phyloP scores from a whole-genome alignment of 2,797 vertebrate genomes.

The Xiphophorus birchmanni region DNA sequence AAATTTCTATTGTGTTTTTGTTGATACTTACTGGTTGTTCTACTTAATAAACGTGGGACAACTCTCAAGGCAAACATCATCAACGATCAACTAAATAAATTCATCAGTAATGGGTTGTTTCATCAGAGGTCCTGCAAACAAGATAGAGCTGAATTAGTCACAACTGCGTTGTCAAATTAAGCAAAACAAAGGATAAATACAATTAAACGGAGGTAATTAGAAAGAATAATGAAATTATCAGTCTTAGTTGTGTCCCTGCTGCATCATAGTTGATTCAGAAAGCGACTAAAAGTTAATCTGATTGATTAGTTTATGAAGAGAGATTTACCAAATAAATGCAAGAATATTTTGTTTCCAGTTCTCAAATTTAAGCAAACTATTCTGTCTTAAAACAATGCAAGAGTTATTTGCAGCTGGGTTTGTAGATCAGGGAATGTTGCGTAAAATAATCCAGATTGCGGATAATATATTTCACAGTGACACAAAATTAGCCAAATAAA shows the following conservation, averaged over 20 bases:
- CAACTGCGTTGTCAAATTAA: neutral
- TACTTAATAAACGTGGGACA: constrained; percentile 66
- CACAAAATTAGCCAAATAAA: neutral
- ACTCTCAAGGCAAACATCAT: constrained; percentile 78
- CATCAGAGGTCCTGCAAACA: constrained; percentile 44
- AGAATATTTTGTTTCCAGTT: neutral
- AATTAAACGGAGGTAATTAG: neutral
- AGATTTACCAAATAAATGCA: neutral
- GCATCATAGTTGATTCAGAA: neutral
- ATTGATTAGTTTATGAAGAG: neutral
- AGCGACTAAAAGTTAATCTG: neutral
- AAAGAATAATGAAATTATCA: neutral
- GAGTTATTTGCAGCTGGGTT: neutral
- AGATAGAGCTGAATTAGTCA: neutral
- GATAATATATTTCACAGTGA: neutral
- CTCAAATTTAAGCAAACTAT: neutral
- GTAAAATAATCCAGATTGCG: neutral
- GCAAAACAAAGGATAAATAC: neutral
- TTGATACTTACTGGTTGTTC: constrained; percentile 71
- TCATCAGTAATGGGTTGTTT: constrained; percentile 41
- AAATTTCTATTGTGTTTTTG: neutral
- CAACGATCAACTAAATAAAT: constrained; percentile 35
- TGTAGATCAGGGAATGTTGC: neutral
- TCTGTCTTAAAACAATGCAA: neutral
- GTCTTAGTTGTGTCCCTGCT: neutral